phyloP scores from a whole-genome alignment of 2,888 invertebrate species.

The Harpalus rufipes region DNA sequence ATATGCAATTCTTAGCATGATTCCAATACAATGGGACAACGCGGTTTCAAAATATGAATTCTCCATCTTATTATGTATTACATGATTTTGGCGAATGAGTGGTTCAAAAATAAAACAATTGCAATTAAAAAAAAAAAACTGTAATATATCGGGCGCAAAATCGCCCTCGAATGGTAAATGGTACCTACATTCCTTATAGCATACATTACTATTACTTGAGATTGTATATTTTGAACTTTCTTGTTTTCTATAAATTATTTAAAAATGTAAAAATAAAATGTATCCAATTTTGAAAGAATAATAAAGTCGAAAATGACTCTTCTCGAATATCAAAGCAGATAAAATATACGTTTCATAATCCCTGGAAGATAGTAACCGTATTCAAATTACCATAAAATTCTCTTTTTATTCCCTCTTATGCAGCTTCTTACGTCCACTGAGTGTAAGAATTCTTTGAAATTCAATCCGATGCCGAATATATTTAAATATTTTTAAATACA shows the following conservation, averaged over 20 bases:
- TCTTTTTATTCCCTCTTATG: not conserved
- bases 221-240: not conserved
- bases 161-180: no score
- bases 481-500: slow-evolving; percentile 48
- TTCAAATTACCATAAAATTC: slow-evolving; percentile 6
- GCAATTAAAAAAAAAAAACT: no score
- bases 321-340: not conserved
- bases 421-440: slow-evolving; percentile 4
- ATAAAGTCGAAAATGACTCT: not conserved
- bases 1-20: no score
- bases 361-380: not conserved
- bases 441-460: slow-evolving; percentile 25
- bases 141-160: no score
- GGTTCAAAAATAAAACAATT: no score
- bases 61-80: no score
- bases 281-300: not conserved
- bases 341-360: slow-evolving; percentile 4
- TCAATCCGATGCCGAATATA: slow-evolving; percentile 31
- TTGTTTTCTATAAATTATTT: no score
- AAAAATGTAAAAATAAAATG: not conserved
- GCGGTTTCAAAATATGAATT: no score
- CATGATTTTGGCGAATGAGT: no score
- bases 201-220: no score
- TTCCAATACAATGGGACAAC: no score
- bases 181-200: no score